Conservation (phyloP, 2,888 invertebrate genomes). For the Toxonevra muliebris region DNA sequence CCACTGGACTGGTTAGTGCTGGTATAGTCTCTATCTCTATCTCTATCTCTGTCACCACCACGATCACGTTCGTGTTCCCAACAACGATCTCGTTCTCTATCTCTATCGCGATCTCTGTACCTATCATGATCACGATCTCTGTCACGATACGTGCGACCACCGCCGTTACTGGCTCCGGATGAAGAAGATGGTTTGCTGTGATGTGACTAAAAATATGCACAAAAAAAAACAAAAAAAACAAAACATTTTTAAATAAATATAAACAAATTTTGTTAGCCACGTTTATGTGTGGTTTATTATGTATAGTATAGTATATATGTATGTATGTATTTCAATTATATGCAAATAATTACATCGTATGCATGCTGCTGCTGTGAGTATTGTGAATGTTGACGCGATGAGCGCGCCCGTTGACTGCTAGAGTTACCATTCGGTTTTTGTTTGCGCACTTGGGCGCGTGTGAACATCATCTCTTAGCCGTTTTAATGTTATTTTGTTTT, state of each 20-base stretch:
- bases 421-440: conserved; percentile 62
- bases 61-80: conserved; percentile 43
- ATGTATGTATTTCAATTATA: no score
- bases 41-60: conserved; percentile 38
- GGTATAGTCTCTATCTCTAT: conserved; percentile 26
- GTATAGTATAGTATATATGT: not conserved
- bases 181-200: conserved; percentile 46
- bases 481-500: conserved; percentile 18
- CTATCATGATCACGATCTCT: conserved; percentile 42
- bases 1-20: conserved; percentile 40
- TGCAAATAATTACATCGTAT: conserved; percentile 31
- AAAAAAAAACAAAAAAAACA: not conserved
- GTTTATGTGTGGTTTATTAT: not conserved
- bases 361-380: conserved; percentile 37
- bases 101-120: conserved; percentile 34
- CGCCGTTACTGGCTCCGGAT: conserved; percentile 33
- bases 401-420: conserved; percentile 52
- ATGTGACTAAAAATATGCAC: conserved; percentile 45
- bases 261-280: not conserved
- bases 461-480: conserved; percentile 72
- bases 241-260: conserved; percentile 6
- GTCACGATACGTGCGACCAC: conserved; percentile 34
- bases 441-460: conserved; percentile 73
- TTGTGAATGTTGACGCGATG: conserved; percentile 45
- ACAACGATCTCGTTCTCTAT: conserved; percentile 37